Base-by-base conservation (phyloP, 1,140 invertebrate species). In the Camponotus vicinus region DNA sequence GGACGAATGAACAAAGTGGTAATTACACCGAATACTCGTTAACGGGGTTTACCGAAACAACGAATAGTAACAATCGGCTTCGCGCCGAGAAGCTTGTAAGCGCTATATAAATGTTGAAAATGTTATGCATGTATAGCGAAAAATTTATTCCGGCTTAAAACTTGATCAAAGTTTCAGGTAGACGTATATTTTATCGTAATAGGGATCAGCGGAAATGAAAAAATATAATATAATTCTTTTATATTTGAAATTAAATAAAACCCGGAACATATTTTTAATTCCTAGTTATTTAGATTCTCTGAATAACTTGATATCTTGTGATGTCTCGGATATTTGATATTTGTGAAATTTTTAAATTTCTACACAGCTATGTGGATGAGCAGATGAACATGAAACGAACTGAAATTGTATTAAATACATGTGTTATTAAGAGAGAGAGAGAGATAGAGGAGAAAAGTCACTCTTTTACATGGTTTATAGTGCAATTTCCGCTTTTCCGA, bases 21-120 rank as follows among this genome's bases (percentile, higher is more conserved):
- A 90, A 88, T 91, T 91, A 80, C 84, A 49, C 42, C 61, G 77
- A 66, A 57, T 40, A 75, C 55, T 42, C 34, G 85, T 84, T 89
- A 86, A 89, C 70, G 40, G 59, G 18, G 21, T n/a, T 89, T 59
- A 70, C 84, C 49, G 21, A 6, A 77, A 6, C 32, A 76, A 75
- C 27, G 49, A 89, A 85, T 57, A 11, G 57, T 70, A 82, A 83
- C 88, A 84, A 79, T 80, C 70, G 11, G 37, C n/a, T 83, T 63
- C 8, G 69, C 15, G 13, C 27, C 8, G 32, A 83, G 7, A 52
- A 52, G 49, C 49, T 83, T 73, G 67, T 18, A 9, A n/a, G 6
- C 6, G 37, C 3, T 21, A 37, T 9, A 49, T 15, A 66, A 6
- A n/a, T 45, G 42, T 5, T 49, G 9, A 21, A 78, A 49, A 45